Evolutionary conservation across 2,113 vertebrate genomes (phyloP), one percentile per base, ranked within the genome.

Genomic region (Anas platyrhynchos): DNA sequence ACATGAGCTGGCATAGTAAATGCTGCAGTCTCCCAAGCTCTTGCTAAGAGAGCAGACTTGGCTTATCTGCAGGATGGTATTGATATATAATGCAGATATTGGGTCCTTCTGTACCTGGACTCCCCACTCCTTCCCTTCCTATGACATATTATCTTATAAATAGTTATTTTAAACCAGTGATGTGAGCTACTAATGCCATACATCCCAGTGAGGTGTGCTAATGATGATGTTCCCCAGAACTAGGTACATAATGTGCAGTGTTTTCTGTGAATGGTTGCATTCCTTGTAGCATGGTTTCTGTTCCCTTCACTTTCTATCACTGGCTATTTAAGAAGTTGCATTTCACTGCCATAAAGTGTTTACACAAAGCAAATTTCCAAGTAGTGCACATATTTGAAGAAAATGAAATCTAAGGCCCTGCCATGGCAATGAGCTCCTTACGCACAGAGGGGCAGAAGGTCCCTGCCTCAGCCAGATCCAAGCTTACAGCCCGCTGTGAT

Each of bases 261-360:
- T 94, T 92, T 92, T 93, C 88, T 89, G 74, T 84, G 96, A 84
- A 71, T 92, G 77, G 79, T 83, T 93, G 77, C 89, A 69, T 91
- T 95, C 90, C 83, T 82, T 80, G 77, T 95, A 86, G 88, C 83
- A 77, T 88, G 83, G 38, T 95, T 95, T 95, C 92, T 94, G 69
- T 88, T 82, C 74, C 88, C 86, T 95, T 97, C 82, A 62, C 4
- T 1, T 66, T 90, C 90, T 76, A 95, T 95, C 88, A 78, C 89
- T 95, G 89, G 75, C 84, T 92, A 89, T 94, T 94, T 71, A 65
- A 92, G 88, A 88, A 96, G 93, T 87, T 91, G 75, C 81, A 50
- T 97, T 91, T 96, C 93, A 94, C 93, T 96, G 96, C 91, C 93
- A 95, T 68, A 55, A 76, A 85, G 88, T 95, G 89, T 95, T 96